phyloP scores from a whole-genome alignment of 2,797 vertebrate genomes.

The Pseudotriccus pelzelni region DNA sequence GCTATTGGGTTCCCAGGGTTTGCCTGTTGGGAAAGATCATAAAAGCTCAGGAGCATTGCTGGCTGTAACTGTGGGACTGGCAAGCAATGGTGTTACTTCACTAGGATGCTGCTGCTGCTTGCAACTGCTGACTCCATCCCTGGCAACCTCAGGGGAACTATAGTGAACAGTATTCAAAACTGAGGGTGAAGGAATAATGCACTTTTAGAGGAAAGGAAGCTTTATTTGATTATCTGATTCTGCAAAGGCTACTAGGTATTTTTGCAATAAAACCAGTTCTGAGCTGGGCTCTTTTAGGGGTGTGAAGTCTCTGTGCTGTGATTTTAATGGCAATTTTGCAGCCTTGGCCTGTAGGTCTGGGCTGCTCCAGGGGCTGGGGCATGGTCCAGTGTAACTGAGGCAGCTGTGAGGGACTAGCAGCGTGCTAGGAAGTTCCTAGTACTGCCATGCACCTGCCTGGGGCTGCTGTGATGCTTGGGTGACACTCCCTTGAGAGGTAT shows the following conservation, averaged over 20 bases:
- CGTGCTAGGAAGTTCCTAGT: background rate
- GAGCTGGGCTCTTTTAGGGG: background rate
- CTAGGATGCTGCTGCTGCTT: background rate
- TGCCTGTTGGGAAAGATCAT: fast-evolving
- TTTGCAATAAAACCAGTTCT: fast-evolving
- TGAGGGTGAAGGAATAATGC: background rate
- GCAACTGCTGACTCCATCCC: background rate
- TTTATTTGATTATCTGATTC: background rate
- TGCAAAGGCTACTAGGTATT: fast-evolving
- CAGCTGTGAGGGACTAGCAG: background rate
- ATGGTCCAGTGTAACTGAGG: background rate
- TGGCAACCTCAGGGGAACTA: background rate
- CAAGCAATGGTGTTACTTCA: fast-evolving
- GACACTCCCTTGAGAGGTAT: background rate
- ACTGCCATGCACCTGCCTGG: fast-evolving
- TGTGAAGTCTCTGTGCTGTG: background rate
- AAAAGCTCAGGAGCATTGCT: background rate
- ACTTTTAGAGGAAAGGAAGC: background rate
- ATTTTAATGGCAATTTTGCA: background rate
- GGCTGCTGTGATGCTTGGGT: background rate
- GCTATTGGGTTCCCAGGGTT: fast-evolving
- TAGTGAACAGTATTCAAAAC: background rate
- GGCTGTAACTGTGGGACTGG: background rate
- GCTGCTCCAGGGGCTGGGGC: background rate
- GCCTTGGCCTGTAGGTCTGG: background rate